phyloP scores from a whole-genome alignment of 2,113 vertebrate genomes.

The Gracilinanus agilis region DNA sequence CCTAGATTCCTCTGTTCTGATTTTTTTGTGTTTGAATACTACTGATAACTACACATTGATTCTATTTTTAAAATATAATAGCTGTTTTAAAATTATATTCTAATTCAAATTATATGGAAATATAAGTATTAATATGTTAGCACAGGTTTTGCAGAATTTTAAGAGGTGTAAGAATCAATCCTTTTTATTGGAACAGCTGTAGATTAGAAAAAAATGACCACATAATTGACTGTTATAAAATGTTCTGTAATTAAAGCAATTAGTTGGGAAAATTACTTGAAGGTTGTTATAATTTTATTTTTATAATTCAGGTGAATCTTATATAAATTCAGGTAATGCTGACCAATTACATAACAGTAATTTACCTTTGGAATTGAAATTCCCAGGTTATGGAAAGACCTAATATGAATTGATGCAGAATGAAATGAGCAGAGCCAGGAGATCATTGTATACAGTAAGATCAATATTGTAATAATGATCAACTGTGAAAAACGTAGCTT shows the following conservation, averaged over 20 bases:
- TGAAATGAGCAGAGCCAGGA: too few species aligned
- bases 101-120: conserved; percentile 60
- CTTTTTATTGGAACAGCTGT: conserved; percentile 46
- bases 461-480: too few species aligned
- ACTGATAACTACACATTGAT: not conserved
- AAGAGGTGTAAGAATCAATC: conserved; percentile 13
- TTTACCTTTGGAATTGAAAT: not conserved
- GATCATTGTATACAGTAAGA: too few species aligned
- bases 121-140: conserved; percentile 20
- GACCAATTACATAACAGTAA: not conserved
- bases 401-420: too few species aligned
- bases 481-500: too few species aligned
- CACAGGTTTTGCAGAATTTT: conserved; percentile 42
- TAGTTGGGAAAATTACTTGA: not conserved
- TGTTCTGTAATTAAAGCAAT: conserved; percentile 38
- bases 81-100: conserved; percentile 47
- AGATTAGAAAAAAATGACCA: conserved; percentile 48
- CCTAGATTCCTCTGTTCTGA: not conserved
- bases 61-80: conserved; percentile 39
- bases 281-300: conserved; percentile 21
- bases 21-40: not conserved
- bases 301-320: not conserved
- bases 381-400: not conserved
- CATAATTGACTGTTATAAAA: not conserved
- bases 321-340: not conserved